phyloP scores from a whole-genome alignment of 2,113 vertebrate species.

The Megatriorchis doriae region DNA sequence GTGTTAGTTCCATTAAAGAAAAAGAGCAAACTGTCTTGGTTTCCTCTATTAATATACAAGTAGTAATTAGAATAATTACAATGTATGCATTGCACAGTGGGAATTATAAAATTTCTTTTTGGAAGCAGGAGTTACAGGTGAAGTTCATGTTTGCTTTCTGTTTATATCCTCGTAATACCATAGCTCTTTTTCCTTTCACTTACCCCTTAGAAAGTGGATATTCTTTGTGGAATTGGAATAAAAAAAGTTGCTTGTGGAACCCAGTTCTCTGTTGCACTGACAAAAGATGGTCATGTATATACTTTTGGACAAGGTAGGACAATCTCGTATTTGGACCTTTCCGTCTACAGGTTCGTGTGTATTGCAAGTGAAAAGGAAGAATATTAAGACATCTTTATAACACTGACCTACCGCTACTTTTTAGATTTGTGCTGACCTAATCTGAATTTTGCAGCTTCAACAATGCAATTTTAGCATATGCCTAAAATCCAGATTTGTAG shows the following conservation, averaged over 20 bases:
- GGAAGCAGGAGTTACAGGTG: neutral
- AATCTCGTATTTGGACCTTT: neutral
- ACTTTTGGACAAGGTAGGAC: slow-evolving; percentile 84
- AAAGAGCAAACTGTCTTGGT: neutral
- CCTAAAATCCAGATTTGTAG: neutral
- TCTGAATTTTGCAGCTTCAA: neutral
- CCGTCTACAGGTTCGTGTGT: neutral
- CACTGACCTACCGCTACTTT: neutral
- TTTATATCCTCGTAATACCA: neutral
- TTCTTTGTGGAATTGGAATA: slow-evolving; percentile 83
- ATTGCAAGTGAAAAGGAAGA: neutral
- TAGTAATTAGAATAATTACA: neutral
- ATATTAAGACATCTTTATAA: neutral
- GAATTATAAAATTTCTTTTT: neutral
- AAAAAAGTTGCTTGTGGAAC: slow-evolving; percentile 86
- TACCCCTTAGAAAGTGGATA: slow-evolving; percentile 79
- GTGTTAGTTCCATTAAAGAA: neutral
- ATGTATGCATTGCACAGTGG: neutral
- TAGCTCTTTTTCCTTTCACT: neutral
- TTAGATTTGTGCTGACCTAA: neutral
- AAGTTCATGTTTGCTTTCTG: neutral
- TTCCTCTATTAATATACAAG: neutral
- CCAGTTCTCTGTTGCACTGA: slow-evolving; percentile 83
- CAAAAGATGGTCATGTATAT: slow-evolving; percentile 83
- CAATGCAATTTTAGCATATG: neutral